Percentiles rank a stretch among this genome's conserved stretches.
These are phyloP conservation scores for Onchidella celtica DNA, from an alignment of 2,888 invertebrate genomes.

Conservation along the genomic window DNA sequence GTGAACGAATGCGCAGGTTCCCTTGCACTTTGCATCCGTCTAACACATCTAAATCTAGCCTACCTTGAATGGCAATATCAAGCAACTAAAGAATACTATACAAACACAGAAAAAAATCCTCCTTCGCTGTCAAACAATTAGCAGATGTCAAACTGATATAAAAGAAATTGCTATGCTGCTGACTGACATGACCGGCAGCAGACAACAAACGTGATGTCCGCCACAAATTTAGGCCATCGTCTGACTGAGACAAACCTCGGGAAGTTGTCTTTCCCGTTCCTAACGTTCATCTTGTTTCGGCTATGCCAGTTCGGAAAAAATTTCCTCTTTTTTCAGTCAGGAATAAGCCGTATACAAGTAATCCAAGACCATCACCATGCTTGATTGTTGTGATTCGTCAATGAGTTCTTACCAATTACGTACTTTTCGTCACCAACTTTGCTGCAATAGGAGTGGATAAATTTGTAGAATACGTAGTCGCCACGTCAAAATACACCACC, in stretches of 20 bases:
- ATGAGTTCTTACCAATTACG: slow-evolving; percentile 86
- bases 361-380: slow-evolving; percentile 54
- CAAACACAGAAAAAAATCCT: no score
- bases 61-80: no score
- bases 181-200: no score
- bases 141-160: no score
- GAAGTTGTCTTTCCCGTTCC: slow-evolving; percentile 30
- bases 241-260: slow-evolving; percentile 36
- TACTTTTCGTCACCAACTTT: slow-evolving; percentile 96
- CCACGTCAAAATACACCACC: slow-evolving; percentile 80
- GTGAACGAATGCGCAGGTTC: no score
- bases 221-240: slow-evolving; percentile 37
- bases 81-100: no score
- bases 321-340: neutral
- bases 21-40: no score
- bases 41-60: no score
- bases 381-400: slow-evolving; percentile 76
- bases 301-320: neutral
- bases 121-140: no score
- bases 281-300: slow-evolving; percentile 30
- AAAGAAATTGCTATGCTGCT: no score
- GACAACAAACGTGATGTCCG: no score
- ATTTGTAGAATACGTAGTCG: slow-evolving; percentile 91
- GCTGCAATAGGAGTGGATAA: slow-evolving; percentile 96
- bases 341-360: neutral